These are phyloP conservation scores for Drosophila nannoptera DNA, from an alignment of 1,140 invertebrate species.

Conservation along the genomic window DNA sequence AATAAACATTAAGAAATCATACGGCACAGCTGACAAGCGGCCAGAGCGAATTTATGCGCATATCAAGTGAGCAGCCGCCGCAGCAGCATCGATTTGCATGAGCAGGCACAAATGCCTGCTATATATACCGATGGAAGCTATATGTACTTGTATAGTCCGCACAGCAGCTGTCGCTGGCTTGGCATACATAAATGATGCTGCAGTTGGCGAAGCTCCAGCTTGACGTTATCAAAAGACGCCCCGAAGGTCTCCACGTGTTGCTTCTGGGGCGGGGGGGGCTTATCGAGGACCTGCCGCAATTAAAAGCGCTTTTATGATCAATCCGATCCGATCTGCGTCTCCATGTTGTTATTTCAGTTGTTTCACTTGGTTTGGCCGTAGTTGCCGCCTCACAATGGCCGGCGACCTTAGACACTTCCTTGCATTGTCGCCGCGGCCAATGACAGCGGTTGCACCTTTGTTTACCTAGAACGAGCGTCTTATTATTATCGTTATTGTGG, in stretches of 20 bases:
- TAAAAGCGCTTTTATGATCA: conserved; percentile 42
- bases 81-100: conserved; percentile 57
- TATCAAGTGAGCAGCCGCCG: conserved; percentile 53
- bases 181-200: conserved; percentile 10
- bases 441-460: conserved; percentile 51
- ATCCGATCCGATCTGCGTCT: too few relatives aligned
- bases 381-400: conserved; percentile 39
- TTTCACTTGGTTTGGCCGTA: not conserved
- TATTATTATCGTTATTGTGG: conserved; percentile 21
- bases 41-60: conserved; percentile 62
- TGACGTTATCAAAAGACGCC: conserved; percentile 36
- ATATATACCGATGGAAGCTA: not conserved
- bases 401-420: conserved; percentile 68
- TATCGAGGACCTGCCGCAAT: conserved; percentile 20
- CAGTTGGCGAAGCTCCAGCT: not conserved
- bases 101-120: conserved; percentile 30
- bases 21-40: conserved; percentile 37
- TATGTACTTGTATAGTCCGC: not conserved
- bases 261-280: too few relatives aligned
- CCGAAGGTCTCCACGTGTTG: too few relatives aligned
- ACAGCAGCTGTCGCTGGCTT: conserved; percentile 18
- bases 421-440: conserved; percentile 59
- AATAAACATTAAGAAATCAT: conserved; percentile 68
- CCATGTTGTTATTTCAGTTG: too few relatives aligned
- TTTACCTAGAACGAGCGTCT: conserved; percentile 28